Conservation (phyloP, 2,113 vertebrate genomes). For the Piprites chloris region DNA sequence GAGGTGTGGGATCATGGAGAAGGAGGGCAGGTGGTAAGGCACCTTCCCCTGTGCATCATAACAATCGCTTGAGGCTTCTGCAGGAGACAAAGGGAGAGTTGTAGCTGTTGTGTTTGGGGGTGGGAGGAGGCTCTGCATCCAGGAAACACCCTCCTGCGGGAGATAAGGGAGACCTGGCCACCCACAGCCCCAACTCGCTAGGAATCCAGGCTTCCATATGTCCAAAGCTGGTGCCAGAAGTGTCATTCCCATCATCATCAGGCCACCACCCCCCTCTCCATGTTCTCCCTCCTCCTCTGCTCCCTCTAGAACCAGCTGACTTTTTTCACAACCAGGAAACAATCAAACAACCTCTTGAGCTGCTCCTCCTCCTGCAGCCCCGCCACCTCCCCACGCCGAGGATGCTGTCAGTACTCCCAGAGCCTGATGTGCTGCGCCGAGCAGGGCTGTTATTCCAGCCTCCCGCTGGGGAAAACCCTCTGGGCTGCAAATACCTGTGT, state of each 20-base stretch:
- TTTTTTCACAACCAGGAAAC: constrained; percentile 39
- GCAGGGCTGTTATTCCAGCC: constrained; percentile 39
- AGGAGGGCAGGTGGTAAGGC: accelerated
- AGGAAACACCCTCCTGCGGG: neutral
- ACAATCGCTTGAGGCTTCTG: neutral
- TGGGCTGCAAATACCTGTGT: constrained; percentile 26
- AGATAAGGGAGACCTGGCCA: constrained; percentile 16
- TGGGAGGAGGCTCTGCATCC: neutral
- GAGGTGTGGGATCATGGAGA: neutral
- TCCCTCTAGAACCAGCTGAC: constrained; percentile 24
- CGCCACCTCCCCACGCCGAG: neutral
- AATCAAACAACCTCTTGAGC: constrained; percentile 35
- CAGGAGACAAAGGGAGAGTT: neutral
- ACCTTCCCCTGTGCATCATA: neutral
- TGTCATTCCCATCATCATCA: neutral
- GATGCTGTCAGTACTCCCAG: constrained; percentile 21
- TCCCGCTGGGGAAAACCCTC: constrained; percentile 23
- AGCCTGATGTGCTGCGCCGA: neutral
- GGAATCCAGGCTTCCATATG: constrained; percentile 28
- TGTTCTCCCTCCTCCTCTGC: neutral
- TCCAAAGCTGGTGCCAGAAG: neutral
- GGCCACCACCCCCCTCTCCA: neutral
- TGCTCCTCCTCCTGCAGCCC: constrained; percentile 27
- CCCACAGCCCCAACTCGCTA: neutral
- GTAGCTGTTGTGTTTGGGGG: neutral